Base-by-base conservation (phyloP, 2,797 vertebrate species). In the Gymnoscopelus braueri region DNA sequence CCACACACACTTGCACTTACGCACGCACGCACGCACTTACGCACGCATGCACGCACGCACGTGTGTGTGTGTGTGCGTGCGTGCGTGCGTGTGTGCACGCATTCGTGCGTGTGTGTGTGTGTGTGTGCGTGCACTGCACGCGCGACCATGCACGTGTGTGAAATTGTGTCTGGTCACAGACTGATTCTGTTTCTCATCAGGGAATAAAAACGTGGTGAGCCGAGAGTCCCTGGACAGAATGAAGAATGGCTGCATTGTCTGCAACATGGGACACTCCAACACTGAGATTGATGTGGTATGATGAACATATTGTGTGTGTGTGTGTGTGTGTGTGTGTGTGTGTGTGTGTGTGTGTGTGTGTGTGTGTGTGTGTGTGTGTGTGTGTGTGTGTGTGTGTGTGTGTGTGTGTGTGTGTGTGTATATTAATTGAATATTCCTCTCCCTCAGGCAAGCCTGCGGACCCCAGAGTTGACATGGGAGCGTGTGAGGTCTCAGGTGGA, bases 261-360 rank as follows among this genome's bases (percentile, higher is more conserved):
- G 97, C 86, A 98, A 98, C 92, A 98, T 99, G 97, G 97, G 97
- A 0, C 96, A 98, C 91, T 98, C 96, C 84, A 97, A 95, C 88
- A 97, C 95, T 0, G 97, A 98, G 89, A 98, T 98, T 44, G 96
- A 98, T 2, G 66, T 93, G 87, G 92, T 94, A 78, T 72, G 79
- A 63, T 49, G 9, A 13, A 29, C 11, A 3, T 44, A 15, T 29
- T 14, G 7, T 50, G 12, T 48, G 44, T 60, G 44, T 44, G 9
- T 64, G 26, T 50, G 4, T 19, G 4, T 19, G 3, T 70, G 4
- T 9, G 50, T 58, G 3, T 15, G 4, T 53, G 19, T 52, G 5
- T 61, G 24, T 23, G 23, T 44, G 29, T n/a, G 7, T n/a, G 13
- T 15, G 39, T 4, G 29, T 54, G 10, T 15, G 14, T 44, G 14